Conservation (phyloP, 2,113 vertebrate genomes). For the Festucalex cinctus region DNA sequence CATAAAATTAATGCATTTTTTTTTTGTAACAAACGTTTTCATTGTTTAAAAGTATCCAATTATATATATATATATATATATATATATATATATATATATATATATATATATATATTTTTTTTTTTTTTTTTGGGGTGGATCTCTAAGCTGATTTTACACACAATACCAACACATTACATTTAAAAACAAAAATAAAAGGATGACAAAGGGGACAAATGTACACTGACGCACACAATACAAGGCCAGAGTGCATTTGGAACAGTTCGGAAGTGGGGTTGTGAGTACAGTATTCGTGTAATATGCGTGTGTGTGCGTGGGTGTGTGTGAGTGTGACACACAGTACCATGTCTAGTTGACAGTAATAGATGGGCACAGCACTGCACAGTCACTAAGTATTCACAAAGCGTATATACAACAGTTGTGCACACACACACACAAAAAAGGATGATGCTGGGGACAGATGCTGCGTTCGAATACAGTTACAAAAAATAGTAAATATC, state of each 20-base stretch:
- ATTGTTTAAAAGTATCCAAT: constrained; percentile 18
- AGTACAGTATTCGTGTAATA: constrained; percentile 2
- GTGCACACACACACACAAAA: constrained; percentile 48
- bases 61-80: background rate
- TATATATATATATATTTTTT: no score
- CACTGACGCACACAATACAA: constrained; percentile 46
- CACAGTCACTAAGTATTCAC: constrained; percentile 65
- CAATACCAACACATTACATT: constrained; percentile 6
- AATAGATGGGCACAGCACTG: constrained; percentile 57
- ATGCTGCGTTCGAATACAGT: constrained; percentile 45
- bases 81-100: no score
- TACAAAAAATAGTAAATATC: constrained; percentile 41
- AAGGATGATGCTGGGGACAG: constrained; percentile 30
- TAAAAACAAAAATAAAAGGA: constrained; percentile 1
- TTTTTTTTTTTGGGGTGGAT: constrained; percentile 23
- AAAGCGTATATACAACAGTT: constrained; percentile 64
- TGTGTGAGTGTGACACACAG: constrained; percentile 48
- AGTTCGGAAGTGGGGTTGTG: constrained; percentile 3
- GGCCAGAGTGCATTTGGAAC: constrained; percentile 52
- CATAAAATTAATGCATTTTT: constrained; percentile 22
- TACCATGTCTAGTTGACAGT: constrained; percentile 54
- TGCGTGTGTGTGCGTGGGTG: constrained; percentile 4
- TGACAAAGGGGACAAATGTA: constrained; percentile 20
- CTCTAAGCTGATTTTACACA: constrained; percentile 42
- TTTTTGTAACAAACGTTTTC: constrained; percentile 2